A percentile compares a stretch with the other conserved stretches of the same genome.
These are phyloP conservation scores for Cephus pulcher DNA, from an alignment of 2,888 invertebrate species.

Conservation along the genomic window DNA sequence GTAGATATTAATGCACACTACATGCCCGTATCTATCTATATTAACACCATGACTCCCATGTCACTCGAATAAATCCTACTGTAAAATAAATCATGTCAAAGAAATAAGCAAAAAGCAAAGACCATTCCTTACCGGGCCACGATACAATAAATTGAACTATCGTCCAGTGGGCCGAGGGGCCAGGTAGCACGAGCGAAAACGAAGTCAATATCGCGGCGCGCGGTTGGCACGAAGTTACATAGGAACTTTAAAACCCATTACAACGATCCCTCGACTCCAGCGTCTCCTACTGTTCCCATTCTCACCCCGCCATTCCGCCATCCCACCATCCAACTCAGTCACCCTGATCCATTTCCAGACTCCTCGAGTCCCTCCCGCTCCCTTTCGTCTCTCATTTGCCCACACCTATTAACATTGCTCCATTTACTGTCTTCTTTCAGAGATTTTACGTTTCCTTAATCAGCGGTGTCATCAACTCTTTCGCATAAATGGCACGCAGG, in stretches of 20 bases:
- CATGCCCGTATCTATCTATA: no score
- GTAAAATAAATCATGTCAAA: no score
- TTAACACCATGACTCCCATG: neutral
- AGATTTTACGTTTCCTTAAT: neutral
- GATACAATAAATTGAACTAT: neutral
- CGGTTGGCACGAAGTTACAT: neutral
- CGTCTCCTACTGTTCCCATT: no score
- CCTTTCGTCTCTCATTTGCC: neutral
- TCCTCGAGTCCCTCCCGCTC: no score
- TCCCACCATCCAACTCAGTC: no score
- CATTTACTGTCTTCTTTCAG: neutral
- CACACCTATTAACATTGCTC: neutral
- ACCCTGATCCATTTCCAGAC: no score
- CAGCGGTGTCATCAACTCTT: neutral
- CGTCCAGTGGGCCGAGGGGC: neutral
- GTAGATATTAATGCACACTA: no score
- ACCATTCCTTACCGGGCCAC: neutral
- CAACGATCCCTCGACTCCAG: neutral
- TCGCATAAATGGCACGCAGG: neutral
- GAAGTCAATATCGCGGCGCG: neutral
- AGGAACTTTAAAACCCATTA: neutral
- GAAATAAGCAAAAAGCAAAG: no score
- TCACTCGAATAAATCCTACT: no score
- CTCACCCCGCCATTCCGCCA: no score
- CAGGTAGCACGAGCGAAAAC: neutral